Evolutionary conservation across 2,888 invertebrate species (phyloP), one percentile per base, ranked within the genome.

Genomic region (Agapostemon virescens): DNA sequence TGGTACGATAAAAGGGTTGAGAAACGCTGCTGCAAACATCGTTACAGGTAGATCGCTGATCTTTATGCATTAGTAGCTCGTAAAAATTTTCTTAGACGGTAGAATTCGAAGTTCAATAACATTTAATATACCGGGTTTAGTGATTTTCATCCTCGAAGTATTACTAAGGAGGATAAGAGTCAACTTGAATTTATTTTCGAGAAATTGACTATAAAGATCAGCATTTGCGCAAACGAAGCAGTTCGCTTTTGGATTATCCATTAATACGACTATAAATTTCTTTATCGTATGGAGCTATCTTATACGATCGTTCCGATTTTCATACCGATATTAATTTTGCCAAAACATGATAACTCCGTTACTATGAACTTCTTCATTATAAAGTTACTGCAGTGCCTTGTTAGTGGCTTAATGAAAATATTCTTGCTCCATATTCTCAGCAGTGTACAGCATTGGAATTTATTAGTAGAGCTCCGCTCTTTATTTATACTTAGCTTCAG

Each of bases 41-140:
- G 30, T 61, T 61, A 61, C 33, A 11, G 4, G 61, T 30, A 61
- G 33, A 33, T 26, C 6, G 26, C 17, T 26, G 55, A 55, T 55
- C 55, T 55, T 55, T 26, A 55, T 55, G 55, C 55, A 26, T 30
- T 26, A 26, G 17, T 7, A 30, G 17, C 55, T 55, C 55, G 55
- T 55, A 55, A 55, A 55, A 55, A 55, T 55, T 55, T 55, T 55
- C 55, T 15, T 26, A 55, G 55, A 26, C 26, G 55, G 55, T 55
- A 26, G 55, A 55, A 55, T 55, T 7, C 7, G 26, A 26, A 55
- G 55, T 26, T 55, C 55, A 17, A 55, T 55, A 55, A 26, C 15
- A 55, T 55, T 55, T 55, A 55, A 55, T 26, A 55, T 17, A 55
- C 6, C 7, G 17, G 55, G 2, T 55, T 55, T 30, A 26, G 55